These are phyloP conservation scores for Haliclystus octoradiatus DNA, from an alignment of 30 jellyfish, hydroid and myxozoan species.

Conservation along the genomic window DNA sequence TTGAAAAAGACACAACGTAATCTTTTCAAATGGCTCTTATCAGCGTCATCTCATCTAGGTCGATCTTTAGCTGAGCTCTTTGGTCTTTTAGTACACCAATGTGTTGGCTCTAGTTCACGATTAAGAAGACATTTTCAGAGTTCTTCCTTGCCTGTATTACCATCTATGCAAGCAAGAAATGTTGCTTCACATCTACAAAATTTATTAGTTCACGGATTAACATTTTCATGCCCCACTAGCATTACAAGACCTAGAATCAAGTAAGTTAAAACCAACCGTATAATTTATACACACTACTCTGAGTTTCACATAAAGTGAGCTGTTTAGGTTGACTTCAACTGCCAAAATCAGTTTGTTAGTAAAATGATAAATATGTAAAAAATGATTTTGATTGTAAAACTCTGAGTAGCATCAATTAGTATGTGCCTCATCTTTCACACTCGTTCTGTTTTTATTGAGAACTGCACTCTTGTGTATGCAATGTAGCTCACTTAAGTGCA, in stretches of 20 bases:
- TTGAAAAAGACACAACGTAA: slow-evolving; percentile 58
- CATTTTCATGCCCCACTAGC: slow-evolving; percentile 77
- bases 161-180: slow-evolving; percentile 66
- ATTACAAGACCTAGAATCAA: slow-evolving; percentile 53
- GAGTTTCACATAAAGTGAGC: too few species aligned
- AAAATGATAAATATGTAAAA: too few species aligned
- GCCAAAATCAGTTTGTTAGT: too few species aligned
- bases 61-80: slow-evolving; percentile 85
- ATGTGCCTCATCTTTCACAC: too few species aligned
- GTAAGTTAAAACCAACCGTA: slow-evolving; percentile 13
- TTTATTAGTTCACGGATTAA: slow-evolving; percentile 55
- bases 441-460: too few species aligned
- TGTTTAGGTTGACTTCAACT: too few species aligned
- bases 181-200: slow-evolving; percentile 65
- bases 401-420: too few species aligned
- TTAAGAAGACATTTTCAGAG: slow-evolving; percentile 57
- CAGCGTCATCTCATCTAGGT: slow-evolving; percentile 92
- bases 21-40: slow-evolving; percentile 79
- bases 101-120: slow-evolving; percentile 76
- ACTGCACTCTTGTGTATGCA: too few species aligned
- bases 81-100: slow-evolving; percentile 85
- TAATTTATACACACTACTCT: too few species aligned
- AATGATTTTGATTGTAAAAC: too few species aligned
- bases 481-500: too few species aligned
- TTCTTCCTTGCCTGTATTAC: slow-evolving; percentile 36